Evolutionary conservation across 2,888 invertebrate species (phyloP).

Genomic region (Helicoverpa assulta): DNA sequence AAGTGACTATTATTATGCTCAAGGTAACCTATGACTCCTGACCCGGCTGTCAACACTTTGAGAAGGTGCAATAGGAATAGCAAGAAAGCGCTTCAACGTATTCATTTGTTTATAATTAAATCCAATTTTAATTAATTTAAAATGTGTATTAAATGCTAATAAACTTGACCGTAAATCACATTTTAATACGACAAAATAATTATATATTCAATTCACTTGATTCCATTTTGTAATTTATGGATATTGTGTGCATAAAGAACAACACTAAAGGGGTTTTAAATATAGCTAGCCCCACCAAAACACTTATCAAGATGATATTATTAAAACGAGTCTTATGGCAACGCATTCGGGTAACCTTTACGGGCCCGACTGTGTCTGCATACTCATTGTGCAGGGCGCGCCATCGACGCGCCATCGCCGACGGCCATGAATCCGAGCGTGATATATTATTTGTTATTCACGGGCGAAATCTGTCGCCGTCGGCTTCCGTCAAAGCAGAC

Average conservation of each 20-base stretch:
- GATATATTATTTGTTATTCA: conserved; percentile 80
- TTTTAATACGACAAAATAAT: conserved; percentile 28
- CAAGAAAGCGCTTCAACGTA: background rate
- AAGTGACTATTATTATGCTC: background rate
- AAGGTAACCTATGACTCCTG: background rate
- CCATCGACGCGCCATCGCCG: conserved; percentile 64
- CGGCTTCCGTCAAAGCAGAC: conserved; percentile 77
- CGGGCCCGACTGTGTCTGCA: conserved; percentile 66
- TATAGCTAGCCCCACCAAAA: conserved; percentile 27
- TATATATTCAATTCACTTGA: conserved; percentile 14
- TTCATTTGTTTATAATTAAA: background rate
- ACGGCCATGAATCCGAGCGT: conserved; percentile 80
- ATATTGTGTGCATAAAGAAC: conserved; percentile 18
- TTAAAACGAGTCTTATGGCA: conserved; percentile 72
- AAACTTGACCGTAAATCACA: conserved; percentile 26
- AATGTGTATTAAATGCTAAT: background rate
- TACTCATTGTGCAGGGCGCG: conserved; percentile 69
- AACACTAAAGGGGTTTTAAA: conserved; percentile 32
- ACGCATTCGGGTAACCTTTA: conserved; percentile 81
- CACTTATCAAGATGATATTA: conserved; percentile 40
- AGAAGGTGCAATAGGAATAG: background rate
- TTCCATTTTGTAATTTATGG: conserved; percentile 23
- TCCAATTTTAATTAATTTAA: background rate
- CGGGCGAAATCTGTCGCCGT: conserved; percentile 79
- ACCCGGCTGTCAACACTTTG: background rate